These are phyloP conservation scores for Xenentodon cancila DNA, from an alignment of 2,797 vertebrate species.

Conservation along the genomic window DNA sequence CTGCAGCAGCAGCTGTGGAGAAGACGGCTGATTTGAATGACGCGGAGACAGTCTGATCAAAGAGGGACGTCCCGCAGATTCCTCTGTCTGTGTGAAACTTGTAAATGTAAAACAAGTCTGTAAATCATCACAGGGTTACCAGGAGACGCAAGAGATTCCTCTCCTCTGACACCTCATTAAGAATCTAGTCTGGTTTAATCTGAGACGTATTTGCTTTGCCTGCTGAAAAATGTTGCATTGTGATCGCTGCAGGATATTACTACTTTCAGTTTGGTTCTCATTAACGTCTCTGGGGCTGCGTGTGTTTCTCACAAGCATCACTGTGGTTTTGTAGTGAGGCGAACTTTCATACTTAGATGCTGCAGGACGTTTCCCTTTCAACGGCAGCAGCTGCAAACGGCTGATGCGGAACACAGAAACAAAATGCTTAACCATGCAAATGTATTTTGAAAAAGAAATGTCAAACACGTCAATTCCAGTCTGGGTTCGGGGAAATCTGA, in stretches of 20 bases:
- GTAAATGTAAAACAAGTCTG: constrained; percentile 32
- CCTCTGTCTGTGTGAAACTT: not conserved
- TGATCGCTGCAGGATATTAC: constrained; percentile 16
- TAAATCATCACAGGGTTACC: constrained; percentile 9
- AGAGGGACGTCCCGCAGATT: no score
- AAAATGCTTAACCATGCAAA: not conserved
- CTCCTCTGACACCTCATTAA: constrained; percentile 27
- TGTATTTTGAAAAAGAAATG: not conserved
- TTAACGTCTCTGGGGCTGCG: constrained; percentile 9
- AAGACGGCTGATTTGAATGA: no score
- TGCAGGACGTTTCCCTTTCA: constrained; percentile 11
- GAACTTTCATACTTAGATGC: constrained; percentile 8
- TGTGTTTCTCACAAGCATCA: constrained; percentile 3
- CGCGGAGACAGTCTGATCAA: no score
- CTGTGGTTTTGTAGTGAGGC: constrained; percentile 23
- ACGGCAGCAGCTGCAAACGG: not conserved
- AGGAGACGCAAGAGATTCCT: not conserved
- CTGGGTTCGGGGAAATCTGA: not conserved
- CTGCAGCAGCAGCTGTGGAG: no score
- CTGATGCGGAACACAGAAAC: no score
- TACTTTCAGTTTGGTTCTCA: constrained; percentile 37
- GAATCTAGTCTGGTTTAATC: constrained; percentile 6
- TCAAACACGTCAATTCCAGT: not conserved
- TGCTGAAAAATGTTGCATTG: constrained; percentile 6
- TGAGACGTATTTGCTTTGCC: constrained; percentile 16